Conservation (phyloP, 1,140 invertebrate genomes). For the Calliphora vicina region DNA sequence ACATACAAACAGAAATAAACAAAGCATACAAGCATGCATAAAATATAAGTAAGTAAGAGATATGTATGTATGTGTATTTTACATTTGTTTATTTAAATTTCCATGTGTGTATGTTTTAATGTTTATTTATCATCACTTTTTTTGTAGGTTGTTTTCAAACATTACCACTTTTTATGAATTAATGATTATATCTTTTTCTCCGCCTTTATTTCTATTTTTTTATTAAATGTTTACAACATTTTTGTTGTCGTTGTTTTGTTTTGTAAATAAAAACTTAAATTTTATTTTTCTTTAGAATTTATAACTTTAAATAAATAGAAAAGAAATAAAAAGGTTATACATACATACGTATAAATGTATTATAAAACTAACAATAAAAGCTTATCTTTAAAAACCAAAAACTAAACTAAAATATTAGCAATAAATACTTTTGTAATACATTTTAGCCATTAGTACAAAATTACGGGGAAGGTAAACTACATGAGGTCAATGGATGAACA, state of each 20-base stretch:
- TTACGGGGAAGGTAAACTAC: too few relatives aligned
- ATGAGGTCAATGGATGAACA: too few relatives aligned
- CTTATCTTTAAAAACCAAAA: too few relatives aligned
- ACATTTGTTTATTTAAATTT: too few relatives aligned
- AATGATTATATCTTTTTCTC: background rate
- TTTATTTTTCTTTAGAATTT: background rate
- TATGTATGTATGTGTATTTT: too few relatives aligned
- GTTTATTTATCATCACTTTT: background rate
- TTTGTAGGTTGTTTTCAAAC: background rate
- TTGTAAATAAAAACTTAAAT: background rate
- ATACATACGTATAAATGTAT: background rate
- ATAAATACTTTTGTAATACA: too few relatives aligned
- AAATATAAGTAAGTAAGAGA: too few relatives aligned
- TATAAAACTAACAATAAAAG: too few relatives aligned
- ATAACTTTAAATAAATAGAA: background rate
- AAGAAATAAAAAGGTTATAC: background rate
- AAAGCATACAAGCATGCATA: background rate
- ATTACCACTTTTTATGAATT: background rate
- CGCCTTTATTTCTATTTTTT: too few relatives aligned
- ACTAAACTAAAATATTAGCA: too few relatives aligned
- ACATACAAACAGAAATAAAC: too few relatives aligned
- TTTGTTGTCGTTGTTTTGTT: background rate
- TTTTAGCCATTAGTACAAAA: too few relatives aligned
- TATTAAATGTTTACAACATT: background rate
- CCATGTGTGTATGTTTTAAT: background rate